phyloP scores from a whole-genome alignment of 2,113 vertebrate species.

The Spheniscus mendiculus region DNA sequence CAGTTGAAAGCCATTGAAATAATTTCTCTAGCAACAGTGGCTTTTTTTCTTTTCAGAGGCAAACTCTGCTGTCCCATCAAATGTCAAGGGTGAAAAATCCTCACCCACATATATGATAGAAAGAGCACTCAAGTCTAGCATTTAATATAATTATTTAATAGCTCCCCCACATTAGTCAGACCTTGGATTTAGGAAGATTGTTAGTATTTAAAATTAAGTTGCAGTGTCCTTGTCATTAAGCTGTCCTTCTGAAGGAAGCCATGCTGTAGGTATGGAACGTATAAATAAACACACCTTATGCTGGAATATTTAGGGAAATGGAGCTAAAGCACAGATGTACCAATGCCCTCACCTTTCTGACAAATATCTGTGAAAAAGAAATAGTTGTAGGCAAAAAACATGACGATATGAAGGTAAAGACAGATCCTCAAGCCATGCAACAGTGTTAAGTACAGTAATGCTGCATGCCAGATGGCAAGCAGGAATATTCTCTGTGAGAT shows the following conservation, averaged over 20 bases:
- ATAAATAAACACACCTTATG: background rate
- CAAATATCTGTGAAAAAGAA: background rate
- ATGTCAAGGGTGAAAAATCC: background rate
- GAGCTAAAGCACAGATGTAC: background rate
- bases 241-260: background rate
- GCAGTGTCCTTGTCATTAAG: background rate
- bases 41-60: background rate
- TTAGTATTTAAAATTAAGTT: background rate
- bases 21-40: background rate
- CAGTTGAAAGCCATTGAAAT: background rate
- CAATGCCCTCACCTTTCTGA: background rate
- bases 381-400: background rate
- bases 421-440: background rate
- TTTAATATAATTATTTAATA: background rate
- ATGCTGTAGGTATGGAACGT: background rate
- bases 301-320: constrained; percentile 26
- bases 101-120: background rate
- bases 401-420: background rate
- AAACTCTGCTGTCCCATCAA: background rate
- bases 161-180: background rate
- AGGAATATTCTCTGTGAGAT: background rate
- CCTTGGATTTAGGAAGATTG: background rate
- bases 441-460: background rate
- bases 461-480: background rate
- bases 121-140: background rate